Evolutionary conservation across 2,888 invertebrate species (phyloP).

Genomic region (Ephialtes manifestator): DNA sequence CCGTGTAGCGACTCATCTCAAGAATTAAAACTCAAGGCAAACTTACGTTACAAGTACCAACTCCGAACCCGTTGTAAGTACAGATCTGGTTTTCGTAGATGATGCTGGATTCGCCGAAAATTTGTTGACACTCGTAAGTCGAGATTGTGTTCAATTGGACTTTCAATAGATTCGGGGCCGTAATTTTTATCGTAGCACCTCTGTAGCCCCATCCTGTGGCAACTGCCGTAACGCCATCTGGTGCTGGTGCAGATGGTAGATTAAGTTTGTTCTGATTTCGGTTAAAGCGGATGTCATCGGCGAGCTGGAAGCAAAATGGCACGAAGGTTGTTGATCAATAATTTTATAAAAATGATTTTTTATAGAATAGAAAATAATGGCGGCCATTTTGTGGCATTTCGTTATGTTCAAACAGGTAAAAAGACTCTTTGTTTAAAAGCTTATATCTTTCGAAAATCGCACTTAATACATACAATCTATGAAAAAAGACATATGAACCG

Average conservation of each 20-base stretch:
- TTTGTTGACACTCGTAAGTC: background rate
- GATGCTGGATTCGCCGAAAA: too few species aligned
- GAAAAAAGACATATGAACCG: too few species aligned
- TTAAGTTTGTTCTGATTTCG: constrained; percentile 33
- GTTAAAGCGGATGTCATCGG: constrained; percentile 14
- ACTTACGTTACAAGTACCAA: constrained; percentile 50
- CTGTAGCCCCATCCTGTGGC: constrained; percentile 60
- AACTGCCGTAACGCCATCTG: background rate
- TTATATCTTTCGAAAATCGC: too few species aligned
- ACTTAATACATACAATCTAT: too few species aligned
- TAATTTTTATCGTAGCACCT: accelerated
- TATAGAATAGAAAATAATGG: too few species aligned
- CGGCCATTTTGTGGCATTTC: too few species aligned
- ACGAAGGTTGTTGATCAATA: background rate
- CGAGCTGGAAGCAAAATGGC: constrained; percentile 41
- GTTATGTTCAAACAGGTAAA: too few species aligned
- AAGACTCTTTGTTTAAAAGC: too few species aligned
- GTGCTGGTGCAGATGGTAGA: constrained; percentile 28
- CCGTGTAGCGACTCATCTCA: too few species aligned
- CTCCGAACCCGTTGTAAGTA: constrained; percentile 24
- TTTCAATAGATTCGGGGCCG: constrained; percentile 25
- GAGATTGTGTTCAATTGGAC: constrained; percentile 31
- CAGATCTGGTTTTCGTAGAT: constrained; percentile 50
- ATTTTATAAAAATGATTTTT: too few species aligned
- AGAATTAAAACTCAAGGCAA: background rate